Percentiles rank a stretch among this genome's conserved stretches.
phyloP scores from a whole-genome alignment of 2,113 vertebrate genomes.

The Noturus placidus region DNA sequence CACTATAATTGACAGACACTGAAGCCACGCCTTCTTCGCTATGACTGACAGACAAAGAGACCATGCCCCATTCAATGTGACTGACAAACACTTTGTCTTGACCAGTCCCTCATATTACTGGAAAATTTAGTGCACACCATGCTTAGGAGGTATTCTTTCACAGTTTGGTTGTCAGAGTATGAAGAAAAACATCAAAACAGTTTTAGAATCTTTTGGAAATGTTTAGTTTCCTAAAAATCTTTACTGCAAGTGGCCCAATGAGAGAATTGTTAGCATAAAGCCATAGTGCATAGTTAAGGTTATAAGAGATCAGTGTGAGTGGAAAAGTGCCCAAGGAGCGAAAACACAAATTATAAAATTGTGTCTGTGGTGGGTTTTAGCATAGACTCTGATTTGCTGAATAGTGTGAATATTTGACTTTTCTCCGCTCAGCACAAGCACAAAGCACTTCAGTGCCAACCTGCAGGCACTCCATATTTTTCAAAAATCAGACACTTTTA shows the following conservation, averaged over 20 bases:
- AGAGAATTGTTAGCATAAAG: neutral
- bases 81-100: neutral
- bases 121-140: neutral
- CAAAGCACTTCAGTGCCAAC: neutral
- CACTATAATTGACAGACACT: neutral
- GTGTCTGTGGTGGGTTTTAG: neutral
- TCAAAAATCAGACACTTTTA: constrained; percentile 60
- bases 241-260: neutral
- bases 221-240: neutral
- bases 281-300: neutral
- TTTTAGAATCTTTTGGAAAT: neutral
- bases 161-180: neutral
- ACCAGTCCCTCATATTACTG: neutral
- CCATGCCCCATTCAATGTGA: neutral
- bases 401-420: neutral
- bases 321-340: neutral
- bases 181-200: neutral
- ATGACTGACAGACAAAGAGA: neutral
- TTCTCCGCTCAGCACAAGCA: neutral
- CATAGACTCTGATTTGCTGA: neutral
- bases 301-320: no score
- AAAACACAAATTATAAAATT: neutral
- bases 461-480: constrained; percentile 9
- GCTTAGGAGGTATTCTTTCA: neutral
- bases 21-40: neutral